Evolutionary conservation across 2,113 vertebrate species (phyloP), one percentile per base, ranked within the genome.

Genomic region (Tringa solitaria): DNA sequence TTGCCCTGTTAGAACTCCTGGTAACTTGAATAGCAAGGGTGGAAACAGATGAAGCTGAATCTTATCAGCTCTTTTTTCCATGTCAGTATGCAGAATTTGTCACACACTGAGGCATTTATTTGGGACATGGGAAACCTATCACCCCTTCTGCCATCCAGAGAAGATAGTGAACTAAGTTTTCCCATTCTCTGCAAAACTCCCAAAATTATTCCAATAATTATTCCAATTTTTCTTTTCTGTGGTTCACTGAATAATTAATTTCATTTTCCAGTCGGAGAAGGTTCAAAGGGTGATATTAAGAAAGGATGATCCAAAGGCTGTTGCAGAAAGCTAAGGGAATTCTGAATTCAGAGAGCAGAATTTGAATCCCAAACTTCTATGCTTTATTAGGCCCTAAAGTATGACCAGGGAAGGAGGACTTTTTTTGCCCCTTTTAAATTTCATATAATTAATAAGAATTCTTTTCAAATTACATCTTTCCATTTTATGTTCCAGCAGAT

Each of bases 401-500:
- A 35, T 51, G 14, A 60, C 10, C 9, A 51, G 56, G 6, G 5
- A 6, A 50, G 4, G 2, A 57, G 1, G 12, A 57, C 0, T 10
- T 70, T 79, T 30, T 79, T 5, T 1, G 8, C 2, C 18, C 1
- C 5, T 30, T 86, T 64, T 61, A 39, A 20, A 21, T 61, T 56
- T 46, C 2, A 26, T 20, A 17, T 46, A 43, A 37, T 11, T 9
- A 6, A 59, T 17, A 17, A 63, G 72, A 87, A 50, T 64, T 64
- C 1, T 57, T 35, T 69, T 41, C 18, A n/a, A 3, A 5, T 9
- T 33, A 4, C 6, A 22, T 14, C 10, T 54, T 88, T 60, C 6
- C 12, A 13, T 56, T 23, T 78, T 74, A 19, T 51, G 8, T 73
- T 87, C 8, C 28, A 72, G 20, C 9, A 90, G 28, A 65, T 57